phyloP scores from a whole-genome alignment of 2,888 invertebrate genomes.

The Orthonevra nobilis region DNA sequence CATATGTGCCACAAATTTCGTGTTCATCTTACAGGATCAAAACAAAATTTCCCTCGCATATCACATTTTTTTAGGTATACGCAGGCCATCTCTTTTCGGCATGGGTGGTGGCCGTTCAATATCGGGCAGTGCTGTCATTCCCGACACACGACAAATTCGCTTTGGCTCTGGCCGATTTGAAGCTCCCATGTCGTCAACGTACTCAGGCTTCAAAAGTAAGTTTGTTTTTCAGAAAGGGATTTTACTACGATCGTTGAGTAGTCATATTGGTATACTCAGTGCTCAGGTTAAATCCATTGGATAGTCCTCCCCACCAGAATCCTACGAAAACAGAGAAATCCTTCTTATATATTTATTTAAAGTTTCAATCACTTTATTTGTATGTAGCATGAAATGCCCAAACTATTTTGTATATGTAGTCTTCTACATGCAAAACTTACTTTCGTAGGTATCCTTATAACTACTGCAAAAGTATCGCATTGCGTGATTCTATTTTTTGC shows the following conservation, averaged over 20 bases:
- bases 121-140: slow-evolving; percentile 81
- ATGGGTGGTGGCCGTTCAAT: slow-evolving; percentile 80
- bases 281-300: slow-evolving; percentile 18
- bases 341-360: slow-evolving; percentile 11
- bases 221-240: slow-evolving; percentile 59
- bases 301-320: slow-evolving; percentile 27
- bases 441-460: no score
- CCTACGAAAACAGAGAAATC: slow-evolving; percentile 17
- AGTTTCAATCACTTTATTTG: background rate
- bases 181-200: slow-evolving; percentile 57
- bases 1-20: slow-evolving; percentile 39
- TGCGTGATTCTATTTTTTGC: slow-evolving; percentile 3
- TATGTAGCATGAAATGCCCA: slow-evolving; percentile 20
- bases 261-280: slow-evolving; percentile 31
- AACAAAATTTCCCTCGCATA: slow-evolving; percentile 66
- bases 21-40: slow-evolving; percentile 71
- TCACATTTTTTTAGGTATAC: slow-evolving; percentile 78
- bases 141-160: slow-evolving; percentile 68
- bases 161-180: slow-evolving; percentile 72
- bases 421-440: slow-evolving; percentile 1
- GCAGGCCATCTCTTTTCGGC: slow-evolving; percentile 86
- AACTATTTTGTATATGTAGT: slow-evolving; percentile 6
- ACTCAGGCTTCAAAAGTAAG: slow-evolving; percentile 68
- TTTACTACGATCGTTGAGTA: slow-evolving; percentile 41
- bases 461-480: slow-evolving; percentile 3